Percentiles rank a stretch among this genome's conserved stretches.
These are phyloP conservation scores for Pachyramphus minor DNA, from an alignment of 2,113 vertebrate genomes.

Conservation along the genomic window DNA sequence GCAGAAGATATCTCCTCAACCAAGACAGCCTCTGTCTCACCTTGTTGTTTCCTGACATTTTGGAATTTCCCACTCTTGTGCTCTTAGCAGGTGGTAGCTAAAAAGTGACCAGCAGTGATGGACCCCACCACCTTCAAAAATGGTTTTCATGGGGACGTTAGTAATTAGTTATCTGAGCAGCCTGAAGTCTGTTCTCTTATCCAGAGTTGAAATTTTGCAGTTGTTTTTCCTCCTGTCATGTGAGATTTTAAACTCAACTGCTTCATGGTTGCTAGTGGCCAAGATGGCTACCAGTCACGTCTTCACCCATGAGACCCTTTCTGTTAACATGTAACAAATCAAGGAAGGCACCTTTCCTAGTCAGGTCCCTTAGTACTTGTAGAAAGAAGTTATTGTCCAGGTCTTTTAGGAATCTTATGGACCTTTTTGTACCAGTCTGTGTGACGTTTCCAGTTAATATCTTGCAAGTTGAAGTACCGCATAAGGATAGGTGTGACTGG, in stretches of 20 bases:
- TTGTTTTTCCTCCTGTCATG: background rate
- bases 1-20: too few species aligned
- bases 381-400: background rate
- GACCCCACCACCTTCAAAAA: background rate
- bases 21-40: too few species aligned
- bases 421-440: background rate
- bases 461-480: background rate
- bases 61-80: background rate
- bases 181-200: background rate
- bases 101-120: background rate
- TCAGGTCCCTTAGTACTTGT: background rate
- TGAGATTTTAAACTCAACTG: background rate
- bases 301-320: background rate
- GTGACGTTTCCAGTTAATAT: background rate
- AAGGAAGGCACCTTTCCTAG: background rate
- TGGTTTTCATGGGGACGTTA: background rate
- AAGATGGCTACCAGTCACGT: background rate
- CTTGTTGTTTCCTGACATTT: background rate
- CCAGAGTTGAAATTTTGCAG: background rate
- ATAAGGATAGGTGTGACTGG: background rate
- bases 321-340: background rate
- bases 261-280: background rate
- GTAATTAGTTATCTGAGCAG: background rate
- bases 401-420: background rate
- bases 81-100: background rate